A percentile compares a stretch with the other conserved stretches of the same genome.
These are phyloP conservation scores for Bombylius major DNA, from an alignment of 2,888 invertebrate species.

Conservation along the genomic window DNA sequence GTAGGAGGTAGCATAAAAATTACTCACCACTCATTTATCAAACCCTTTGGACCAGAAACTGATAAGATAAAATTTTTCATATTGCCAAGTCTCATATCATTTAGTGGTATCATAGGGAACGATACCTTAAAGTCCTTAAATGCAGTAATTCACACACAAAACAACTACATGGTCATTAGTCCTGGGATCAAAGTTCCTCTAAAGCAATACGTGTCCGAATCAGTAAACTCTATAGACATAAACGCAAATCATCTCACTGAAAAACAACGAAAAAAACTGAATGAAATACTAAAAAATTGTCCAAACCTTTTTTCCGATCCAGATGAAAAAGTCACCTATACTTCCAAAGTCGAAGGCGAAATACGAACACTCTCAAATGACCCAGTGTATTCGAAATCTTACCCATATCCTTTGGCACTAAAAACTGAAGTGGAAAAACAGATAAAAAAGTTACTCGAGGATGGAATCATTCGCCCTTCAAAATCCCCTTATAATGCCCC, in stretches of 20 bases:
- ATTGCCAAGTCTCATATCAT: conserved; percentile 3
- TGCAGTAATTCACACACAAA: conserved; percentile 3
- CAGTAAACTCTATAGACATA: too few species aligned
- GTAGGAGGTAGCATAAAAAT: conserved; percentile 11
- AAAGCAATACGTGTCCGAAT: too few species aligned
- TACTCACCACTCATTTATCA: conserved; percentile 8
- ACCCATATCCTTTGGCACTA: background rate
- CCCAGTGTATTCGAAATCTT: background rate
- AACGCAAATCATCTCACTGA: too few species aligned
- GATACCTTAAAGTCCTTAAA: conserved; percentile 7
- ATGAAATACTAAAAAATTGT: too few species aligned
- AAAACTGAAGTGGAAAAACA: background rate
- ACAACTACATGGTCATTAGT: conserved; percentile 8
- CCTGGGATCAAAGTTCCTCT: background rate
- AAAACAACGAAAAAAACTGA: too few species aligned
- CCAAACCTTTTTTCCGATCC: background rate
- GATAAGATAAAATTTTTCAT: conserved; percentile 9
- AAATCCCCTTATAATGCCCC: conserved; percentile 14
- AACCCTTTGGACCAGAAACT: conserved; percentile 2
- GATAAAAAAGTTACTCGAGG: background rate
- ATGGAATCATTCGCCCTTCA: conserved; percentile 9
- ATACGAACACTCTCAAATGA: background rate
- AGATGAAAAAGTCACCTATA: background rate
- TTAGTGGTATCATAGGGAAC: conserved; percentile 9
- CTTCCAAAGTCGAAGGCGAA: background rate